phyloP scores from a whole-genome alignment of 2,113 vertebrate genomes.

The Ciconia boyciana region DNA sequence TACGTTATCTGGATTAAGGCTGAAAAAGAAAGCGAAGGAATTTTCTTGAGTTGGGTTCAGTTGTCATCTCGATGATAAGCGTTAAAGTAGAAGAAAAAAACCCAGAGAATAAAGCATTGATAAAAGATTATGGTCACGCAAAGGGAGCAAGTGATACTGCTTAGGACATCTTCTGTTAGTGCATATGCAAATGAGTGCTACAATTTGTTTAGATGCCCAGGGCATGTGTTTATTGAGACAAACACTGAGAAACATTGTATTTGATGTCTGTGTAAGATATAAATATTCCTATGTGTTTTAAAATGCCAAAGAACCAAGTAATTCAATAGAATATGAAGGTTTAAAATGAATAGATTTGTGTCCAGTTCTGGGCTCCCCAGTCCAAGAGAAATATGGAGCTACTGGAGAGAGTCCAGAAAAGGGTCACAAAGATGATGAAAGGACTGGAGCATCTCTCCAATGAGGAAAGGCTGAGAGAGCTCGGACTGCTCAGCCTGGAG shows the following conservation, averaged over 20 bases:
- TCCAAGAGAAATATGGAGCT: rapidly evolving
- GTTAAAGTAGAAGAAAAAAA: neutral
- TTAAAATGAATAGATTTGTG: neutral
- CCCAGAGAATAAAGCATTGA: neutral
- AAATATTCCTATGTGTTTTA: neutral
- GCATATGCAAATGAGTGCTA: neutral
- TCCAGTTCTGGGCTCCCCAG: neutral
- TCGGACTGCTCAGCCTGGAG: neutral
- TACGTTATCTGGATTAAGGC: neutral
- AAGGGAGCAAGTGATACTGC: neutral
- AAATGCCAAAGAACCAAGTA: neutral
- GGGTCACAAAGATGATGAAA: rapidly evolving
- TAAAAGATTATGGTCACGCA: neutral
- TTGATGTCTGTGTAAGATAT: neutral
- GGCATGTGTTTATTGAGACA: neutral
- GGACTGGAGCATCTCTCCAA: neutral
- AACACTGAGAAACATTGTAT: neutral
- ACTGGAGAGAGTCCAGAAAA: neutral
- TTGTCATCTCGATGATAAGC: neutral
- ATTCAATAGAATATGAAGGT: neutral
- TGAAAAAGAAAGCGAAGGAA: neutral
- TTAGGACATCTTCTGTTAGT: neutral
- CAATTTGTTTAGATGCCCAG: neutral
- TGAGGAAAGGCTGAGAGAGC: neutral
- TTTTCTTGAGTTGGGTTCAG: neutral